Evolutionary conservation across 1,140 invertebrate species (phyloP), one percentile per base, ranked within the genome.

Genomic region (Penaeus chinensis): DNA sequence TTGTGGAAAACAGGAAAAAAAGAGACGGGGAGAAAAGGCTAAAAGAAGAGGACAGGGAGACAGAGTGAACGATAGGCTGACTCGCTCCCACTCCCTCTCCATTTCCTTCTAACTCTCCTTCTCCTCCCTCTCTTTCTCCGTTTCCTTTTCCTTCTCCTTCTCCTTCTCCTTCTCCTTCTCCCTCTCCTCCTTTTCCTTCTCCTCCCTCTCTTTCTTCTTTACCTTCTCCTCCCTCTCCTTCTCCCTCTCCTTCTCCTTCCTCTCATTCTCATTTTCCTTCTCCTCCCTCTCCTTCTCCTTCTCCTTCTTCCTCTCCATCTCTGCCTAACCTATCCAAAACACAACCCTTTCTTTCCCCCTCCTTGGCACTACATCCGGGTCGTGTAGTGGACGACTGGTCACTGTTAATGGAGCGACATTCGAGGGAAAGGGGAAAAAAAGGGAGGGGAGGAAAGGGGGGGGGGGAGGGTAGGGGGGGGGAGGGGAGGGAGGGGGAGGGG

Each of bases 191-290:
- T 65, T n/a, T 65, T n/a, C n/a, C 63, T 65, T n/a, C n/a, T n/a
- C n/a, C 63, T 65, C 63, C n/a, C 63, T 65, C 63, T 65, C 63
- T 65, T n/a, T 65, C 63, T 65, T n/a, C n/a, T n/a, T 65, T n/a
- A 18, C 63, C n/a, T n/a, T 65, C 63, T 65, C 63, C n/a, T n/a
- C n/a, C n/a, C 63, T 65, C 63, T 65, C 63, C n/a, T n/a, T 65
- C 63, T 65, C 63, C n/a, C 63, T 65, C 63, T 65, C 63, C n/a
- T n/a, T 65, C 63, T 65, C 63, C n/a, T n/a, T 65, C 63, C n/a
- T n/a, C n/a, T n/a, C 63, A 16, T 18, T 16, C 63, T 16, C 63
- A 16, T n/a, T n/a, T n/a, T n/a, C n/a, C n/a, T 37, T 5, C 37
- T 3, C 2, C 7, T 7, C 65, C 65, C 65, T 66, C 24, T 24